Evolutionary conservation across 2,888 invertebrate species (phyloP).

Genomic region (Nycteola revayana): DNA sequence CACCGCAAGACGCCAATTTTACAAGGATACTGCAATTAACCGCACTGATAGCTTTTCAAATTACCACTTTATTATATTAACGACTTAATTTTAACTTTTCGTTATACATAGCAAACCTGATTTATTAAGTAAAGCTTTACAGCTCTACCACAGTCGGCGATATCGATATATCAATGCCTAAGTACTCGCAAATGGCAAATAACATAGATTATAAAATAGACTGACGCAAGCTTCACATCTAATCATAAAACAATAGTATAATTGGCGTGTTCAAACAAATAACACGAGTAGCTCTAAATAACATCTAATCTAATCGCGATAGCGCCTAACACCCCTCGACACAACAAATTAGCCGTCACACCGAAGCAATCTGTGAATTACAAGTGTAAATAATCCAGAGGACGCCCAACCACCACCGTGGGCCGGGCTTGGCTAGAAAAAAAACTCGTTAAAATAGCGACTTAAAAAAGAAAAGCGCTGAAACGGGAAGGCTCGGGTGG

Average conservation of each 20-base stretch:
- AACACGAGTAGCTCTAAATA: conserved; percentile 41
- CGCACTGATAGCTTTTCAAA: conserved; percentile 60
- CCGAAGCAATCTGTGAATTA: conserved; percentile 72
- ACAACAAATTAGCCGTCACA: conserved; percentile 66
- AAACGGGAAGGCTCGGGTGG: conserved; percentile 79
- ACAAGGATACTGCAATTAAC: conserved; percentile 72
- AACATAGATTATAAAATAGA: conserved; percentile 1
- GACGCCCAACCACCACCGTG: conserved; percentile 78
- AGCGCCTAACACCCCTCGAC: conserved; percentile 45
- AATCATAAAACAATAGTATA: conserved; percentile 28
- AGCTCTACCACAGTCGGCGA: too few relatives aligned
- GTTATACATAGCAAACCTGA: conserved; percentile 6
- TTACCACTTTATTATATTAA: conserved; percentile 46
- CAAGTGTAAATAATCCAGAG: conserved; percentile 80
- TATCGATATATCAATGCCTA: too few relatives aligned
- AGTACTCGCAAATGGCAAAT: conserved; percentile 18
- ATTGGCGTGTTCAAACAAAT: conserved; percentile 36
- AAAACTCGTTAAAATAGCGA: conserved; percentile 80
- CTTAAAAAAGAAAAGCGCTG: conserved; percentile 82
- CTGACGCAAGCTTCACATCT: not conserved
- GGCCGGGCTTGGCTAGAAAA: conserved; percentile 68
- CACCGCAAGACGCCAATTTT: conserved; percentile 48
- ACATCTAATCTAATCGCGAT: conserved; percentile 58
- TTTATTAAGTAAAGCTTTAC: too few relatives aligned
- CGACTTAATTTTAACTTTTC: conserved; percentile 27